Conservation (phyloP, 2,113 vertebrate genomes). For the Lophura nycthemera region DNA sequence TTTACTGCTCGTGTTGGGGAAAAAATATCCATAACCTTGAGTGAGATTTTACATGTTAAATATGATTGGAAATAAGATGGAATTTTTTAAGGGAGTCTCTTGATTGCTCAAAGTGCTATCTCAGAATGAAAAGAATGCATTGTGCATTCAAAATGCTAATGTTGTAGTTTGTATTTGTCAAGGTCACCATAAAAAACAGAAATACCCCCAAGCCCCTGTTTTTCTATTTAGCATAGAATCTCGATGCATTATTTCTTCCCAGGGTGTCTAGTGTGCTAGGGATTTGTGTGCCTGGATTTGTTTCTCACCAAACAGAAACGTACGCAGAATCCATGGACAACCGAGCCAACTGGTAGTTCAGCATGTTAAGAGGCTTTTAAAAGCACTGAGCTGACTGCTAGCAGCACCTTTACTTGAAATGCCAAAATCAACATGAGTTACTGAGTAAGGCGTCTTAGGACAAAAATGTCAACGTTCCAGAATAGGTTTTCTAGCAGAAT, state of each 20-base stretch:
- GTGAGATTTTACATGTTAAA: background rate
- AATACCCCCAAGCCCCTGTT: constrained; percentile 22
- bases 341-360: constrained; percentile 43
- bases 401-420: constrained; percentile 6
- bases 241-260: constrained; percentile 61
- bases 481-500: constrained; percentile 3
- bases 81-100: background rate
- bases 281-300: constrained; percentile 45
- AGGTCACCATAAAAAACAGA: constrained; percentile 32
- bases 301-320: constrained; percentile 48
- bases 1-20: background rate
- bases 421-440: background rate
- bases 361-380: constrained; percentile 51
- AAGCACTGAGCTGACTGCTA: constrained; percentile 29
- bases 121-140: constrained; percentile 22
- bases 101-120: background rate
- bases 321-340: background rate
- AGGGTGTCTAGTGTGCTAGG: constrained; percentile 26
- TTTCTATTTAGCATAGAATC: constrained; percentile 40
- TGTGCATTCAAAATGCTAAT: constrained; percentile 32
- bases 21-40: background rate
- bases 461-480: background rate
- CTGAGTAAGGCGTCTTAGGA: background rate
- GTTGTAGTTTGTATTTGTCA: background rate
- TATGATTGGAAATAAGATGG: background rate